These are phyloP conservation scores for Leptinotarsa rubiginosa DNA, from an alignment of 2,888 invertebrate species.

Conservation along the genomic window DNA sequence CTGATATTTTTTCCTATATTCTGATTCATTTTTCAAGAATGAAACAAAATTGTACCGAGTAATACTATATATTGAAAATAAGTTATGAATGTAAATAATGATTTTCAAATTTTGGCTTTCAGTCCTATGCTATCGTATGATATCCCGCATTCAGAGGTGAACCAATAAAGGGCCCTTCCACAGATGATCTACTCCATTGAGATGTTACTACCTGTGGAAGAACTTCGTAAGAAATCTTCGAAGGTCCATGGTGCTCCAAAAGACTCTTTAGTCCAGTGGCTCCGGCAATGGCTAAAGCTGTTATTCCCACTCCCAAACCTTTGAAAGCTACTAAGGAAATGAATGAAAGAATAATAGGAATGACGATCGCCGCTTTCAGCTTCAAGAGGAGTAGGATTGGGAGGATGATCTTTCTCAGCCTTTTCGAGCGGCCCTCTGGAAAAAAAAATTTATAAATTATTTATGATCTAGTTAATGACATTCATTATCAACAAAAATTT, in stretches of 20 bases:
- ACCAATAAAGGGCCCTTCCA: slow-evolving; percentile 42
- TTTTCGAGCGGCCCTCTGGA: slow-evolving; percentile 68
- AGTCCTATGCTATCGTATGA: slow-evolving; percentile 48
- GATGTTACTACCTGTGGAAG: slow-evolving; percentile 58
- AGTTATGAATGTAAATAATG: no score
- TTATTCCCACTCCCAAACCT: slow-evolving; percentile 73
- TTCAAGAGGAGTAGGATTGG: slow-evolving; percentile 74
- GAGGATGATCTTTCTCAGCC: slow-evolving; percentile 72
- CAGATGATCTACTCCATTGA: slow-evolving; percentile 57
- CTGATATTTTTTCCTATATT: no score
- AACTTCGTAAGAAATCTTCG: slow-evolving; percentile 62
- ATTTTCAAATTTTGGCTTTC: no score
- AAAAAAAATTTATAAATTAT: neutral
- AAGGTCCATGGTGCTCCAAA: slow-evolving; percentile 55
- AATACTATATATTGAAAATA: no score
- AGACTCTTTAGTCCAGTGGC: slow-evolving; percentile 61
- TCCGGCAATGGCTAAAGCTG: slow-evolving; percentile 73
- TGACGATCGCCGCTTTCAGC: slow-evolving; percentile 72
- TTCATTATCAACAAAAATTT: no score
- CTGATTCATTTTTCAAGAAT: no score
- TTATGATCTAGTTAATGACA: no score
- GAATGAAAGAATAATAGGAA: slow-evolving; percentile 72
- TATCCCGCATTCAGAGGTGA: slow-evolving; percentile 47
- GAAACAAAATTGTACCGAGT: no score
- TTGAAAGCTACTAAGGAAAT: slow-evolving; percentile 76